A percentile compares a stretch with the other conserved stretches of the same genome.
Conservation (phyloP, 2,113 vertebrate genomes). For the Amphiprion ocellaris region DNA sequence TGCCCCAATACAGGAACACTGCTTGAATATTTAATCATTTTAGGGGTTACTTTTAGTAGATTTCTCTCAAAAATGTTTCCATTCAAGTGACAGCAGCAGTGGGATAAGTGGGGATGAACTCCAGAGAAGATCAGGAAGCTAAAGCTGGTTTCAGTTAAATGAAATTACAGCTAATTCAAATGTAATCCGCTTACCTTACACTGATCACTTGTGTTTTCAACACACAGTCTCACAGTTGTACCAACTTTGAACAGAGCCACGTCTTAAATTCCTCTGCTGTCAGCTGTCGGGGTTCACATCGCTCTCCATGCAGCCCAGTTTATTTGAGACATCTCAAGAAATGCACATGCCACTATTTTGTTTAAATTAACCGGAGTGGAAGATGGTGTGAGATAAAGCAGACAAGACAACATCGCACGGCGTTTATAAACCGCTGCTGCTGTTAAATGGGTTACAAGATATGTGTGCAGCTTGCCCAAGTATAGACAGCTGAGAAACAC, state of each 20-base stretch:
- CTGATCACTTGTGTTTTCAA: no score
- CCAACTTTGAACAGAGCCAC: background rate
- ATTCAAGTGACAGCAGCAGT: no score
- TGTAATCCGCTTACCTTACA: no score
- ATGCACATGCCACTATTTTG: background rate
- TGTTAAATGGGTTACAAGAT: conserved; percentile 11
- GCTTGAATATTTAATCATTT: no score
- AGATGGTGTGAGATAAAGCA: conserved; percentile 8
- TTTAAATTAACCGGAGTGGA: conserved; percentile 20
- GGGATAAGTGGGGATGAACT: no score
- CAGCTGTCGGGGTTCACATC: background rate
- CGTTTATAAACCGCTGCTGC: conserved; percentile 5
- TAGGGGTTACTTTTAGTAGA: no score
- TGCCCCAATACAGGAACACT: no score
- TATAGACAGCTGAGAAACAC: background rate
- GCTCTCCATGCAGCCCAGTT: background rate
- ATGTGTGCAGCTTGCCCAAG: conserved; percentile 1
- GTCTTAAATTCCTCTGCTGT: conserved; percentile 8
- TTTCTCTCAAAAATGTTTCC: no score
- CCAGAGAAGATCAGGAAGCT: no score
- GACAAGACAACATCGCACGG: background rate
- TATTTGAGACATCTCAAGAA: background rate
- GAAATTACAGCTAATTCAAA: background rate
- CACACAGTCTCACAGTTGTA: background rate
- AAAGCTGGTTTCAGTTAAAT: background rate